phyloP scores from a whole-genome alignment of 2,888 invertebrate genomes.

The Liopterus haemorrhoidalis region DNA sequence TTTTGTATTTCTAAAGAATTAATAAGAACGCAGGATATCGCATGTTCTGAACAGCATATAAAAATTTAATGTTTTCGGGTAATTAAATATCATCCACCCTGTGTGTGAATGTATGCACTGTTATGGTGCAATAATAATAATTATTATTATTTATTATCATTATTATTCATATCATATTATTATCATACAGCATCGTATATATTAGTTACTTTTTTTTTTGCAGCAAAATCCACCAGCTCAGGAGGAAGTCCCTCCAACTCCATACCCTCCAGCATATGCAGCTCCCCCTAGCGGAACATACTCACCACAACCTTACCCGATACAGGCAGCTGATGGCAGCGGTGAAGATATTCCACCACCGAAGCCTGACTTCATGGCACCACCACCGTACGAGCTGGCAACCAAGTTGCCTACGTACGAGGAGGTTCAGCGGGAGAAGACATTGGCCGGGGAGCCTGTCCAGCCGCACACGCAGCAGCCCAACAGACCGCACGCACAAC shows the following conservation, averaged over 20 bases:
- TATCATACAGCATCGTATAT: too few species aligned
- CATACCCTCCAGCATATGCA: too few species aligned
- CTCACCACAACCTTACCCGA: not conserved
- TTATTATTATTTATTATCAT: too few species aligned
- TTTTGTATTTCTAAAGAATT: too few species aligned
- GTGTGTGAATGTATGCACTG: too few species aligned
- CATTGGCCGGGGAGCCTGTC: conserved; percentile 63
- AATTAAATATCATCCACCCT: too few species aligned
- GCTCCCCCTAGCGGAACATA: conserved; percentile 2
- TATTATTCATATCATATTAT: too few species aligned
- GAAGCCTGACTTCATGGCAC: conserved; percentile 76
- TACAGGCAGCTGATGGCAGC: conserved; percentile 7
- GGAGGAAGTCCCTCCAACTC: conserved; percentile 18
- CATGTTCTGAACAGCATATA: too few species aligned
- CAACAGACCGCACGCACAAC: conserved; percentile 38
- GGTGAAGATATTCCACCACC: conserved; percentile 70
- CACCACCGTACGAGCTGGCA: conserved; percentile 82
- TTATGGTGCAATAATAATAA: too few species aligned
- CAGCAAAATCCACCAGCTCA: conserved; percentile 10
- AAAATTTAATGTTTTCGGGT: too few species aligned
- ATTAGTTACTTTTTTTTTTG: not conserved
- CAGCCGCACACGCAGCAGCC: conserved; percentile 33
- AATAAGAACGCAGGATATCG: too few species aligned
- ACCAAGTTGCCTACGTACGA: conserved; percentile 86
- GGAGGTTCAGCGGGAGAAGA: conserved; percentile 85